Evolutionary conservation across 1,140 invertebrate species (phyloP), one percentile per base, ranked within the genome.

Genomic region (Aphidius ervi): DNA sequence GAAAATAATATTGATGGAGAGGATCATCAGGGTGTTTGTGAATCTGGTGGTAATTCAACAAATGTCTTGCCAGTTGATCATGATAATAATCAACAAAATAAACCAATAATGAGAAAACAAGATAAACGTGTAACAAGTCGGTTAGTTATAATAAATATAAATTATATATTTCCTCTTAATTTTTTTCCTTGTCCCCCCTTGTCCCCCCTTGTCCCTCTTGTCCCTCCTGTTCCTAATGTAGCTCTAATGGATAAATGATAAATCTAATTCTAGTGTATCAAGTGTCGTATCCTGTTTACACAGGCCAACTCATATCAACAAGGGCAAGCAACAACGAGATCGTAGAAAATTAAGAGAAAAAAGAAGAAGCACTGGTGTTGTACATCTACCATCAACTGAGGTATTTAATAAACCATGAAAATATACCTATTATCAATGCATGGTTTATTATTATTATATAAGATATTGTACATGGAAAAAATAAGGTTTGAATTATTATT

Each of bases 301-400:
- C 59, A 80, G 83, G 69, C 78, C 82, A 55, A 83, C 82, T 67
- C 82, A 85, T 62, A 72, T 83, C 63, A 84, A 83, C 68, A 84
- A 85, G 70, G 83, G 82, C 20, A 85, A 84, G 66, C 74, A 81
- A 65, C 82, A 80, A 61, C 81, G 86, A 54, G 86, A 87, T 68
- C 79, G 85, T 58, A 77, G 84, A 67, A 87, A 87, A 71, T 73
- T 87, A 40, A 73, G 85, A 63, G 85, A 87, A 68, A 87, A 87
- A 65, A 70, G 85, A 60, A 75, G 85, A 60, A 86, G 85, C 65
- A 86, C 85, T 40, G 85, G 85, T 46, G 84, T 87, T 16, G 84
- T 86, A 20, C 85, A 86, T 70, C 76, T 87, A 42, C 84, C 83
- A 10, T 86, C 85, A 5, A 86, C 85, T 62, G 85, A 86, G 82